A percentile compares a stretch with the other conserved stretches of the same genome.
These are phyloP conservation scores for Nephrotoma flavescens DNA, from an alignment of 2,888 invertebrate genomes.

Conservation along the genomic window DNA sequence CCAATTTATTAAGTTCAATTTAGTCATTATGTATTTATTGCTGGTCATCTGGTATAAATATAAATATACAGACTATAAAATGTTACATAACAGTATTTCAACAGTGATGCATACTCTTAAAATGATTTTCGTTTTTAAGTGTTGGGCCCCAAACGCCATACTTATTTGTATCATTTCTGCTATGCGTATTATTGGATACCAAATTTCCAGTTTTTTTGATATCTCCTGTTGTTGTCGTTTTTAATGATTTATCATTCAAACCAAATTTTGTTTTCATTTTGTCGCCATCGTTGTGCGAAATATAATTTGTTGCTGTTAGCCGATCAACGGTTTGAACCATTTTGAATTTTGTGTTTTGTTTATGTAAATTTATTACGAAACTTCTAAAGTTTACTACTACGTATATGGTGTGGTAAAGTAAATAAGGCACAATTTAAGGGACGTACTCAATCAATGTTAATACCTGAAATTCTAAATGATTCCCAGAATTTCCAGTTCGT, in stretches of 20 bases:
- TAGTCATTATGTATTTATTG: background rate
- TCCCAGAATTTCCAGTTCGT: slow-evolving; percentile 30
- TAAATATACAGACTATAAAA: too few relatives aligned
- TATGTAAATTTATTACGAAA: background rate
- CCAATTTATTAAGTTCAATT: background rate
- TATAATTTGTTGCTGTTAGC: background rate
- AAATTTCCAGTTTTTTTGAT: background rate
- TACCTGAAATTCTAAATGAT: slow-evolving; percentile 29
- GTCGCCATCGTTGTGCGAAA: background rate
- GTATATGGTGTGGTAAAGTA: background rate
- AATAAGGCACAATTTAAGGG: slow-evolving; percentile 21
- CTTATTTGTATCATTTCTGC: slow-evolving; percentile 32
- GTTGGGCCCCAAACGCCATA: slow-evolving; percentile 57
- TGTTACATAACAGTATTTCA: slow-evolving; percentile 21
- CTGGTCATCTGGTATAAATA: background rate
- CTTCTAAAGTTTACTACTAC: background rate
- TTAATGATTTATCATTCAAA: background rate
- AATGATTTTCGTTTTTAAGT: slow-evolving; percentile 59
- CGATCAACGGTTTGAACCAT: slow-evolving; percentile 1
- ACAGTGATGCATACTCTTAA: slow-evolving; percentile 55
- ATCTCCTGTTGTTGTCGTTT: background rate
- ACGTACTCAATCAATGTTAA: slow-evolving; percentile 30
- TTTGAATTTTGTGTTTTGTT: background rate
- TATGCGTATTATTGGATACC: background rate
- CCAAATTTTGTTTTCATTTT: background rate